Conservation (phyloP, 2,888 invertebrate genomes). For the Caenorhabditis drosophilae region DNA sequence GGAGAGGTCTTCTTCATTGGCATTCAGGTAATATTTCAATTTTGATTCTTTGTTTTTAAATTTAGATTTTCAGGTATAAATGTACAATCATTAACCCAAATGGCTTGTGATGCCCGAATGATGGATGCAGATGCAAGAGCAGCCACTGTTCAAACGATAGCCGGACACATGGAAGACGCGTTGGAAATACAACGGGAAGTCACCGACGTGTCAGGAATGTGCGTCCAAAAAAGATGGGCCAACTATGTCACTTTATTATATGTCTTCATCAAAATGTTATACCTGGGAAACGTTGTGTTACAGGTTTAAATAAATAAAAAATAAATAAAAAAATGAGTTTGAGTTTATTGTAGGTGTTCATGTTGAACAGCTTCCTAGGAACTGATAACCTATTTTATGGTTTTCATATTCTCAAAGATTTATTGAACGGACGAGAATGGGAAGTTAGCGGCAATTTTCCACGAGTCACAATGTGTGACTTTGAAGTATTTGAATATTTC, state of each 20-base stretch:
- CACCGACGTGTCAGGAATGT: conserved; percentile 67
- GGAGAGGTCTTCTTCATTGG: conserved; percentile 72
- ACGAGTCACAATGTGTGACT: conserved; percentile 70
- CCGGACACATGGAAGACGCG: conserved; percentile 70
- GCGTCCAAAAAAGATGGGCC: conserved; percentile 69
- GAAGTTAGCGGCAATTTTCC: conserved; percentile 69
- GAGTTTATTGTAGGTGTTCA: conserved; percentile 64
- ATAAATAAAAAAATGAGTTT: background rate
- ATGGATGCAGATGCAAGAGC: conserved; percentile 69
- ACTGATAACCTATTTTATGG: conserved; percentile 70
- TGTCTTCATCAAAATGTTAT: conserved; percentile 69
- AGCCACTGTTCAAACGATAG: conserved; percentile 69
- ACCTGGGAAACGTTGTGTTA: conserved; percentile 69
- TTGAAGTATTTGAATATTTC: conserved; percentile 55
- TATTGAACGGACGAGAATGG: conserved; percentile 69
- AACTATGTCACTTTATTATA: conserved; percentile 70
- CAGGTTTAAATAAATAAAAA: conserved; percentile 29
- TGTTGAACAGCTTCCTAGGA: conserved; percentile 70
- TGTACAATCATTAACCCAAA: conserved; percentile 70
- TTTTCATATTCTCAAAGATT: conserved; percentile 69
- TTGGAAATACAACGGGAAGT: conserved; percentile 69
- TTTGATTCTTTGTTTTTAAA: background rate
- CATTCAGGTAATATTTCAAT: conserved; percentile 70
- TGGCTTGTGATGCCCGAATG: conserved; percentile 70
- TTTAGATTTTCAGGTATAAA: conserved; percentile 70